phyloP scores from a whole-genome alignment of 2,888 invertebrate species.

The Piscicola geometra region DNA sequence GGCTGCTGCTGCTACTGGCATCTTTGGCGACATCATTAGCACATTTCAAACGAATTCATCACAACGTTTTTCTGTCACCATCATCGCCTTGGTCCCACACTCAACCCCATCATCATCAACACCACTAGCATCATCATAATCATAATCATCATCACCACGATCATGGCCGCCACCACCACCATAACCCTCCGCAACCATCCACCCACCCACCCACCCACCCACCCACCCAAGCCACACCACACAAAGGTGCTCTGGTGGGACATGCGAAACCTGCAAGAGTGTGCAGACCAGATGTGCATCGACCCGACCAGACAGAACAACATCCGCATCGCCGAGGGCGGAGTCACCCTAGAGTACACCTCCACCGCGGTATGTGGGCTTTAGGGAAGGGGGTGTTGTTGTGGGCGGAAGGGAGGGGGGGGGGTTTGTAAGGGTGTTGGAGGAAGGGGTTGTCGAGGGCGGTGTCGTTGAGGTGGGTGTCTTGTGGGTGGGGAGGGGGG shows the following conservation, averaged over 20 bases:
- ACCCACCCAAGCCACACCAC: no score
- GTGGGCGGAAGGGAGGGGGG: neutral
- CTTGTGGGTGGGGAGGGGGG: no score
- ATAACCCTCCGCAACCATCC: no score
- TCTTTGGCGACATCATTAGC: no score
- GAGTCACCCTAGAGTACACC: slow-evolving; percentile 30
- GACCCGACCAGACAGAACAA: slow-evolving; percentile 32
- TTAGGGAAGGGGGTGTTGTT: neutral
- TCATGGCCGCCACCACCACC: neutral
- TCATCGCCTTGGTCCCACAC: no score
- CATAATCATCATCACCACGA: neutral
- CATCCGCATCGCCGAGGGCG: slow-evolving; percentile 26
- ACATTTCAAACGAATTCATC: no score
- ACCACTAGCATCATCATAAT: no score
- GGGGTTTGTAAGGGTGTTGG: neutral
- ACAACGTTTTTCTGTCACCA: no score
- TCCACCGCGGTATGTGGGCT: slow-evolving; percentile 27
- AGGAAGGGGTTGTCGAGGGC: neutral
- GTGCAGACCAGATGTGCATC: slow-evolving; percentile 32
- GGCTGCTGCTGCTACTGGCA: no score
- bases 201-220: no score
- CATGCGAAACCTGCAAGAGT: slow-evolving; percentile 26
- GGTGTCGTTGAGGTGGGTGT: neutral
- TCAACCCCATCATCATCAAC: no score
- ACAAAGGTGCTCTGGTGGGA: slow-evolving; percentile 38